These are phyloP conservation scores for Cerceris ruficornis DNA, from an alignment of 2,888 invertebrate species.

Conservation along the genomic window DNA sequence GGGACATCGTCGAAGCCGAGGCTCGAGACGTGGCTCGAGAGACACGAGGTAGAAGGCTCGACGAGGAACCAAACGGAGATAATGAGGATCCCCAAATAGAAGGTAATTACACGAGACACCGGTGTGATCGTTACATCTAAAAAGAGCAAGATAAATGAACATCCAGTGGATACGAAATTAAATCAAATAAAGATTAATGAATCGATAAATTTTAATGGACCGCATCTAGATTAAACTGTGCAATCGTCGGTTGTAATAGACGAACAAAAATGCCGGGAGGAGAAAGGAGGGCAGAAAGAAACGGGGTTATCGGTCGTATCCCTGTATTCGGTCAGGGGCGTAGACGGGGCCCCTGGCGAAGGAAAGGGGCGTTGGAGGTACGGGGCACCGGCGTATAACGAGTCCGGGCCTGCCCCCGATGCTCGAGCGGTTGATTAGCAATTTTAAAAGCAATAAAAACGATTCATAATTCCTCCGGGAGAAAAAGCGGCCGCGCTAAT, in stretches of 20 bases:
- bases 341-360: constrained; percentile 28
- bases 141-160: constrained; percentile 15
- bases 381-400: constrained; percentile 54
- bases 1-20: not conserved
- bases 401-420: constrained; percentile 59
- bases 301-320: not conserved
- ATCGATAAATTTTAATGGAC: constrained; percentile 49
- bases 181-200: constrained; percentile 61
- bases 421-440: constrained; percentile 72
- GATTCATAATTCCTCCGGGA: constrained; percentile 72
- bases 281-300: not conserved
- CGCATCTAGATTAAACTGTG: constrained; percentile 40
- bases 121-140: constrained; percentile 16
- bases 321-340: constrained; percentile 31
- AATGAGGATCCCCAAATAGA: not conserved
- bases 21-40: not conserved
- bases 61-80: not conserved
- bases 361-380: constrained; percentile 26
- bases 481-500: constrained; percentile 74
- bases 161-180: constrained; percentile 40
- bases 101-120: constrained; percentile 27
- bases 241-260: constrained; percentile 25
- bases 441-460: constrained; percentile 76
- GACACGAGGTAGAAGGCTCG: not conserved
- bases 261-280: constrained; percentile 3